These are phyloP conservation scores for Cynocephalus volans DNA, from an alignment of 2,113 vertebrate genomes.

Conservation along the genomic window DNA sequence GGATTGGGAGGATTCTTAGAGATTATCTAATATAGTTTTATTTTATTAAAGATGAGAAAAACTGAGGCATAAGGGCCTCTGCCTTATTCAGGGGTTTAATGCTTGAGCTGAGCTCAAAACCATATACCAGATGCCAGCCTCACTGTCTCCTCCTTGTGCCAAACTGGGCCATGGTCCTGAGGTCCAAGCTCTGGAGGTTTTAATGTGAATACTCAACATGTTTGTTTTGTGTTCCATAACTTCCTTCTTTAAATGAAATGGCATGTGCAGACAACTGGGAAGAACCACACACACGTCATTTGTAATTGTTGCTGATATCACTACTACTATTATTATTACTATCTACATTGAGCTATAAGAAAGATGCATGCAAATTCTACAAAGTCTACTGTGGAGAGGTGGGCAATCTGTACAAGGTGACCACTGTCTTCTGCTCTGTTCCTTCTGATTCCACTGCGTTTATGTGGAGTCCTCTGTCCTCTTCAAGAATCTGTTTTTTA, in stretches of 20 bases:
- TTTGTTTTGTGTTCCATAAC: background rate
- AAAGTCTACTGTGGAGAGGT: background rate
- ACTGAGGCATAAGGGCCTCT: background rate
- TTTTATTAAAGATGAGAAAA: slow-evolving; percentile 11
- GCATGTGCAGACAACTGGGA: background rate
- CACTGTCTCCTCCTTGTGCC: background rate
- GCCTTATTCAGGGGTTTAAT: background rate
- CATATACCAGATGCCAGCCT: background rate
- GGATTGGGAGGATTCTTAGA: slow-evolving; percentile 22
- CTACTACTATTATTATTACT: background rate
- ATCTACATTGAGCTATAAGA: background rate
- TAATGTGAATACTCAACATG: background rate
- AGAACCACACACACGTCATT: background rate
- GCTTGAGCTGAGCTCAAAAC: background rate
- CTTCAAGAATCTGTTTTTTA: slow-evolving; percentile 49
- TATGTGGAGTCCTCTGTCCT: background rate
- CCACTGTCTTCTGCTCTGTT: background rate
- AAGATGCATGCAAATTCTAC: background rate
- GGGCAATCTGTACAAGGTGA: background rate
- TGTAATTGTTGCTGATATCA: background rate
- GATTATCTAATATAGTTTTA: background rate
- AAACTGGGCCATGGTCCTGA: accelerated
- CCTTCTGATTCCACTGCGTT: background rate
- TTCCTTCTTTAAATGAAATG: background rate
- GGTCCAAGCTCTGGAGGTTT: background rate